These are phyloP conservation scores for Chrysogorgia sp. DNA, from an alignment of 92 coral and sea anemone genomes.

Conservation along the genomic window DNA sequence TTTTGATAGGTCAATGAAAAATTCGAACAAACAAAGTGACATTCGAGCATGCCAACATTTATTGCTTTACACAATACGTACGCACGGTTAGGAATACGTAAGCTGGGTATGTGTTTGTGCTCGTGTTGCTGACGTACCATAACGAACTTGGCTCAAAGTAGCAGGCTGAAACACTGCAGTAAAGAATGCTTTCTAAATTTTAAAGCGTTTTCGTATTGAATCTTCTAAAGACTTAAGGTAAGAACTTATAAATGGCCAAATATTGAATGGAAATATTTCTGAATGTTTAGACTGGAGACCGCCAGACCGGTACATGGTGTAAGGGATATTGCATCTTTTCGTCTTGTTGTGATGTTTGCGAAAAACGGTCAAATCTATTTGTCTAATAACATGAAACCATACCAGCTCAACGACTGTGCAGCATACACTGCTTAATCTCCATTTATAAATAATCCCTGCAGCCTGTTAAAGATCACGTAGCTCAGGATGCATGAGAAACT, in stretches of 20 bases:
- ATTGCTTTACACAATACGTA: not conserved
- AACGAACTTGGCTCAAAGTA: not conserved
- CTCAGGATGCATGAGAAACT: no score
- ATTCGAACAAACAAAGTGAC: not conserved
- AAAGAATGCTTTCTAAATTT: not conserved
- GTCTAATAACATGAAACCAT: no score
- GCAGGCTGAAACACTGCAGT: not conserved
- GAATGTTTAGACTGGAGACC: not conserved
- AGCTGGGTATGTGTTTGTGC: not conserved
- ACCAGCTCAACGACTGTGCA: no score
- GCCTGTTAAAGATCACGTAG: no score
- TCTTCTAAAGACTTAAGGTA: not conserved
- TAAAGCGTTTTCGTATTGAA: not conserved
- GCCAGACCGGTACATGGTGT: no score
- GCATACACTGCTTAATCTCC: no score
- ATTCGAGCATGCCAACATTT: not conserved
- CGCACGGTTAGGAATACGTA: not conserved
- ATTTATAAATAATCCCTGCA: no score
- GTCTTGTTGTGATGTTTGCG: no score
- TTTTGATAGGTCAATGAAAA: constrained; percentile 2
- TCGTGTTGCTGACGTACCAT: not conserved
- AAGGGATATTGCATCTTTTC: no score
- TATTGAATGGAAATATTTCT: not conserved
- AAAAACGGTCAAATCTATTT: no score
- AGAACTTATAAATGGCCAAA: not conserved